Conservation (phyloP, 1,140 invertebrate genomes). For the Atopsyche davidsoni region DNA sequence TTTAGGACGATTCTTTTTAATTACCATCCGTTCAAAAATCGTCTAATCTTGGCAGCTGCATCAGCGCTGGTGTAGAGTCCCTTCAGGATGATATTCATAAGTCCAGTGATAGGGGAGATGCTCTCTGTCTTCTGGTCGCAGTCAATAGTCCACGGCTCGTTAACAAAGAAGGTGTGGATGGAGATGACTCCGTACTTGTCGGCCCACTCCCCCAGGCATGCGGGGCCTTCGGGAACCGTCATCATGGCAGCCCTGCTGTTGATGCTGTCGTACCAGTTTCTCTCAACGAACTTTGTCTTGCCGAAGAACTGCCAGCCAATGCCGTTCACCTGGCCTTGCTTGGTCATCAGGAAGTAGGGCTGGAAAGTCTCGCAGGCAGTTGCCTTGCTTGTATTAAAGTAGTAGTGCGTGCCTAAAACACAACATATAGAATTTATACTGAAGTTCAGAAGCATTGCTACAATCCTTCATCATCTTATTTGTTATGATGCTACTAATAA, state of each 20-base stretch:
- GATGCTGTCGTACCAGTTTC: slow-evolving; percentile 35
- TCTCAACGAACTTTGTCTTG: slow-evolving; percentile 16
- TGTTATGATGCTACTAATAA: neutral
- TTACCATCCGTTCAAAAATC: no score
- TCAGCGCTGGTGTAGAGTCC: neutral
- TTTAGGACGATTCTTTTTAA: no score
- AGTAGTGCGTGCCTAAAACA: slow-evolving; percentile 32
- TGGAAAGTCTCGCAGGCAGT: slow-evolving; percentile 22
- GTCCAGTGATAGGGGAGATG: slow-evolving; percentile 14
- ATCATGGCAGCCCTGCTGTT: slow-evolving; percentile 27
- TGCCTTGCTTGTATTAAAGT: slow-evolving; percentile 29
- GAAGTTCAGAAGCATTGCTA: neutral
- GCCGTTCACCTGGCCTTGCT: slow-evolving; percentile 29
- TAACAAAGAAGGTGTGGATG: slow-evolving; percentile 31
- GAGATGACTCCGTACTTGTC: slow-evolving; percentile 29
- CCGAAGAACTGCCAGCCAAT: slow-evolving; percentile 32
- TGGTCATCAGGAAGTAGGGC: slow-evolving; percentile 30
- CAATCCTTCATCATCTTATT: neutral
- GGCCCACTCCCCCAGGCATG: slow-evolving; percentile 22
- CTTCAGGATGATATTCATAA: neutral
- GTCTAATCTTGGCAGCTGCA: slow-evolving; percentile 1
- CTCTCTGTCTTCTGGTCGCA: slow-evolving; percentile 22
- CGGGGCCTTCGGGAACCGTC: slow-evolving; percentile 33
- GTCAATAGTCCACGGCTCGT: slow-evolving; percentile 28
- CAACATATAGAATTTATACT: neutral